Base-by-base conservation (phyloP, 2,113 vertebrate species). In the Ammodytes dubius region DNA sequence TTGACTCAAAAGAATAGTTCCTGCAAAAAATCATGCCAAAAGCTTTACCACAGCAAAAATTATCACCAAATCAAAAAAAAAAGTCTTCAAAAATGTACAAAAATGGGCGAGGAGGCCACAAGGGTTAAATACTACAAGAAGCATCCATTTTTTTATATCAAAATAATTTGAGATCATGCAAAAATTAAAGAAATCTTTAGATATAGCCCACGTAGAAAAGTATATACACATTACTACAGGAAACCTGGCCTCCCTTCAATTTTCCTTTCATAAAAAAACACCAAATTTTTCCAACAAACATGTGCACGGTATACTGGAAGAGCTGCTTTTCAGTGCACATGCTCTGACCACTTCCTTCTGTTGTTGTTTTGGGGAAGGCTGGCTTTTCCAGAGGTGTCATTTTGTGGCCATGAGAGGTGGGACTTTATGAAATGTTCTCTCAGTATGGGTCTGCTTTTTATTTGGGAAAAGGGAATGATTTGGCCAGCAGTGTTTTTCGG, bases 371-470 rank as follows among this genome's bases (percentile, higher is more conserved):
- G 39, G 53, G 56, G 59, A 19, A 60, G 17, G 39, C 19, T 64
- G 72, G 40, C 67, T 79, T 77, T 82, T 78, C 61, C 59, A 77
- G 71, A 79, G 80, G 83, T 86, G 74, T 90, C 83, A 83, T 91
- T 87, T 77, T 86, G 81, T 78, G 87, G 75, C 83, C 2, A 2
- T 63, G 17, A 35, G 71, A 76, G 70, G 59, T 84, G 76, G 79
- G 58, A 84, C 27, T 89, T 53, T 79, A 68, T 70, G 80, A 86
- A 67, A 78, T 87, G 83, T 86, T 79, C 50, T 65, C 79, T 74
- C 79, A 27, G 46, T 68, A 40, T 63, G 81, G 70, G 64, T 54
- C 27, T 79, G 70, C 63, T 42, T 92, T 89, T 90, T 87, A 73
- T 85, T 93, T 81, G 81, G 84, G 75, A 77, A 70, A 27, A 77